Conservation (phyloP, 1,140 invertebrate genomes). For the Drosophila malerkotliana region DNA sequence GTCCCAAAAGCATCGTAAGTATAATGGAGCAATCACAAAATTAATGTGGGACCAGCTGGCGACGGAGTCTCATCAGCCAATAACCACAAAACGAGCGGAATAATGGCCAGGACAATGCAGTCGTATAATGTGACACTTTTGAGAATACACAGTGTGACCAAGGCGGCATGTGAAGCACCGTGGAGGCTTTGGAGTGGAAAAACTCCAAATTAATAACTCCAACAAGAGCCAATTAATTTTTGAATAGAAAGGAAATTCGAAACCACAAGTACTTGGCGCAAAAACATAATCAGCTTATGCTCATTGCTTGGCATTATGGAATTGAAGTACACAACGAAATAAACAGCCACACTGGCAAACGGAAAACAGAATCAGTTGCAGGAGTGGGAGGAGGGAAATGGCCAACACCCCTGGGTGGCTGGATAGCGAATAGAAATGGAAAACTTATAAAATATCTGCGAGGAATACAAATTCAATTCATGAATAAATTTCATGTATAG, state of each 20-base stretch:
- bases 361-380: background rate
- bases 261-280: constrained; percentile 18
- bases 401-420: constrained; percentile 3
- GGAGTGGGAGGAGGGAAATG: background rate
- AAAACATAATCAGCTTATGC: constrained; percentile 47
- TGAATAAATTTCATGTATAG: constrained; percentile 79
- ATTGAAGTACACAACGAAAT: constrained; percentile 13
- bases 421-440: constrained; percentile 50
- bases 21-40: constrained; percentile 6
- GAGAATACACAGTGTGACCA: background rate
- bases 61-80: background rate
- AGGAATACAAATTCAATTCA: constrained; percentile 82
- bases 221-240: background rate
- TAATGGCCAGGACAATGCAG: background rate
- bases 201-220: constrained; percentile 2
- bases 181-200: background rate
- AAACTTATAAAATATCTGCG: constrained; percentile 80
- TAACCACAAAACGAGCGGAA: constrained; percentile 1
- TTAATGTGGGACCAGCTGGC: constrained; percentile 7
- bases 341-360: constrained; percentile 31
- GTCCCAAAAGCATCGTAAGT: background rate
- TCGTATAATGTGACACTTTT: background rate
- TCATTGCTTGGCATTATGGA: constrained; percentile 38
- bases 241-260: constrained; percentile 6
- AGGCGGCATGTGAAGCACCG: background rate